phyloP scores from a whole-genome alignment of 2,888 invertebrate genomes.

The Drosophila anceps region DNA sequence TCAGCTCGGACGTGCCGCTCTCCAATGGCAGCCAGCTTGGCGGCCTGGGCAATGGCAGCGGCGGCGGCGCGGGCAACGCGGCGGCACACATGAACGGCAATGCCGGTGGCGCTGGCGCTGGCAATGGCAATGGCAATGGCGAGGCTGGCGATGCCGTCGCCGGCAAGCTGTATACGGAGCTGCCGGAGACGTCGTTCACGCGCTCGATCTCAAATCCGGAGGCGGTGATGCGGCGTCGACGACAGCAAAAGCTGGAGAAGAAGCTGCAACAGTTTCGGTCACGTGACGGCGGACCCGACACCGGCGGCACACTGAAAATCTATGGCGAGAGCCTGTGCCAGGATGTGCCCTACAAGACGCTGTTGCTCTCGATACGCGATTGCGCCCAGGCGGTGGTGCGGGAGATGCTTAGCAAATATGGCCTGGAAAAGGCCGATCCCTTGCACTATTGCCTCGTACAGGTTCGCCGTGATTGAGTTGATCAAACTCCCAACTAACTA shows the following conservation, averaged over 20 bases:
- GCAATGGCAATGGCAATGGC: slow-evolving; percentile 85
- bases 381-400: slow-evolving; percentile 96
- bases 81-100: slow-evolving; percentile 85
- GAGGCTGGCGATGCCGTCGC: slow-evolving; percentile 89
- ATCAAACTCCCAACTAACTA: background rate
- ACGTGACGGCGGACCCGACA: slow-evolving; percentile 97
- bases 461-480: slow-evolving; percentile 87
- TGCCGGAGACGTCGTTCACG: slow-evolving; percentile 99
- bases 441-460: slow-evolving; percentile 97
- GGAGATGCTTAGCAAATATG: slow-evolving; percentile 99
- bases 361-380: slow-evolving; percentile 96
- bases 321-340: slow-evolving; percentile 98
- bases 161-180: slow-evolving; percentile 96
- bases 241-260: slow-evolving; percentile 98
- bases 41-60: slow-evolving; percentile 58
- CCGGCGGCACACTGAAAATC: slow-evolving; percentile 95
- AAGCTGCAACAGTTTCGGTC: slow-evolving; percentile 98
- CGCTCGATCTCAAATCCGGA: slow-evolving; percentile 99
- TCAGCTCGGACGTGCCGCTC: slow-evolving; percentile 87
- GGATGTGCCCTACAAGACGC: slow-evolving; percentile 99
- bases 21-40: slow-evolving; percentile 68
- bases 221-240: slow-evolving; percentile 98
- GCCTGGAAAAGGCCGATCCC: slow-evolving; percentile 95
- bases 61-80: slow-evolving; percentile 32
- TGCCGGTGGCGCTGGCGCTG: slow-evolving; percentile 45